Conservation (phyloP, 2,888 invertebrate genomes). For the Latheticus oryzae region DNA sequence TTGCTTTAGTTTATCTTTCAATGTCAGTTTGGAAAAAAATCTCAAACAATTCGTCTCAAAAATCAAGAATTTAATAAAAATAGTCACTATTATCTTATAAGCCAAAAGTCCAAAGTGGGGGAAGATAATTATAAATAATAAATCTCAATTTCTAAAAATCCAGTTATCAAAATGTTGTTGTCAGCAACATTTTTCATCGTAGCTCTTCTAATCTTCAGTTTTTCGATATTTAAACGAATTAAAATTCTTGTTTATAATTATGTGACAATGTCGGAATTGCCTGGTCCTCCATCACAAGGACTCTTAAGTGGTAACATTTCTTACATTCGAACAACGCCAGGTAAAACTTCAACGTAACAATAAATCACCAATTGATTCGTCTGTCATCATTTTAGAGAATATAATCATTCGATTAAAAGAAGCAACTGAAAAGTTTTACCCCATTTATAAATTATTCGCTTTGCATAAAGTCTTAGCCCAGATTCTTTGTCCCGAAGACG, state of each 20-base stretch:
- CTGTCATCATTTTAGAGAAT: constrained; percentile 4
- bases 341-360: background rate
- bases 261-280: background rate
- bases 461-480: constrained; percentile 1
- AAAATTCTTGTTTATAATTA: constrained; percentile 4
- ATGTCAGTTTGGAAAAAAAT: too few relatives aligned
- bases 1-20: too few relatives aligned
- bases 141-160: too few relatives aligned
- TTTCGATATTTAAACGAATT: constrained; percentile 3
- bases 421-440: constrained; percentile 8
- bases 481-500: constrained; percentile 20
- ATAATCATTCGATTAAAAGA: constrained; percentile 7
- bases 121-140: background rate
- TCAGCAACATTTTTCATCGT: background rate
- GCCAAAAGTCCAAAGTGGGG: background rate
- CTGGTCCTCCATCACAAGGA: constrained; percentile 6
- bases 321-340: constrained; percentile 9
- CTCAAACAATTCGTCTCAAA: too few relatives aligned
- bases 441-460: constrained; percentile 12
- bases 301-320: constrained; percentile 5
- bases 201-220: background rate
- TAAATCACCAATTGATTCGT: too few relatives aligned
- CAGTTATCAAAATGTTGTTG: background rate
- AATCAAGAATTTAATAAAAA: too few relatives aligned
- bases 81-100: too few relatives aligned